Base-by-base conservation (phyloP, 1,140 invertebrate genomes). In the Oedothorax gibbosus region DNA sequence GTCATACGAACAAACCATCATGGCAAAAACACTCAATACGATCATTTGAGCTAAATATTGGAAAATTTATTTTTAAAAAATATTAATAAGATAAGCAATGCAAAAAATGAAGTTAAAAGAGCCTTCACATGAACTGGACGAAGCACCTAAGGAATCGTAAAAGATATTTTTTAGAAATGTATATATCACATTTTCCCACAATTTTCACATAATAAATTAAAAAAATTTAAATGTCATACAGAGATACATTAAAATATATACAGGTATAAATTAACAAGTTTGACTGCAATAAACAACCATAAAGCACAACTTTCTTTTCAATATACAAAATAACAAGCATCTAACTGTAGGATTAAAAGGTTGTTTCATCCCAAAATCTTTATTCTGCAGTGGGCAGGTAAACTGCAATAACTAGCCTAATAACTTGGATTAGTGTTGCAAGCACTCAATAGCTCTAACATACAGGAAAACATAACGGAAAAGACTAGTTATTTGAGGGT, bases 151-250 rank as follows among this genome's bases (percentile, higher is more conserved):
- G 35, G 5, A 35, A 53, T 71, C 7, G 51, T 21, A 9, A 53
- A 71, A 71, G 50, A 71, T 49, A 49, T 20, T 5, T 71, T 15
- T 71, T 50, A 71, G 69, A 71, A 71, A 71, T 71, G 69, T 71
- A 71, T 71, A 71, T 71, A 71, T 71, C 69, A 71, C 69, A 71
- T 53, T 53, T 71, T n/a, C 54, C 11, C 49, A 53, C 51, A 71
- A 9, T n/a, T 53, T 53, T 53, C 50, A 51, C n/a, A 71, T n/a
- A 53, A 53, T 53, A 71, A 14, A 10, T 53, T 35, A 71, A n/a
- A 71, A 71, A 66, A 54, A 49, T 18, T 54, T 12, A 53, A 14
- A 71, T 21, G 49, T 14, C 35, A 21, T 14, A 5, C 50, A 71
- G 50, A 71, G 35, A 35, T 2, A 35, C 35, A 35, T 35, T 18